Conservation (phyloP, 1,140 invertebrate species). For the Andrena cerasifolii region DNA sequence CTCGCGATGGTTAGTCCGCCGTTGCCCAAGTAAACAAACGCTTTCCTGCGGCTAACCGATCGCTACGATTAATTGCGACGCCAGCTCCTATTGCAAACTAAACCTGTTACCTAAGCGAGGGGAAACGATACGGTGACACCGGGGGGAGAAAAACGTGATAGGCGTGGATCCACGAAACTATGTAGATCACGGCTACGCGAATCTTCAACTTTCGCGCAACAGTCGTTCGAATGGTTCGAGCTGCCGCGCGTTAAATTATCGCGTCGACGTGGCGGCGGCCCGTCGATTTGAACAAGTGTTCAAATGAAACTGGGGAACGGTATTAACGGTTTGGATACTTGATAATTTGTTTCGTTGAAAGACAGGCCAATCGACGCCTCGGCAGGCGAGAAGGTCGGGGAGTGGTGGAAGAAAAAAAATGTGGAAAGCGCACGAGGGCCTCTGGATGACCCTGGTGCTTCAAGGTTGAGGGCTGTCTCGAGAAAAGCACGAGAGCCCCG, state of each 20-base stretch:
- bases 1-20: constrained; percentile 1
- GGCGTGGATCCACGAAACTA: not conserved
- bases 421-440: not conserved
- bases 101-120: not conserved
- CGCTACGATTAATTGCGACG: constrained; percentile 48
- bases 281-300: too few relatives aligned
- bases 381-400: not conserved
- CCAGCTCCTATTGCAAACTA: constrained; percentile 39
- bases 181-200: too few relatives aligned
- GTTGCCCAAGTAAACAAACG: constrained; percentile 24
- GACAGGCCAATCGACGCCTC: too few relatives aligned
- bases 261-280: too few relatives aligned
- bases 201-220: too few relatives aligned
- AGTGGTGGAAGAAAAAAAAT: not conserved
- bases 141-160: not conserved
- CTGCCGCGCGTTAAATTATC: too few relatives aligned
- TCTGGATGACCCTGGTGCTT: constrained; percentile 41
- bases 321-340: too few relatives aligned
- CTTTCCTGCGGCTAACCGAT: constrained; percentile 15
- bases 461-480: constrained; percentile 13
- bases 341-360: too few relatives aligned
- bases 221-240: too few relatives aligned
- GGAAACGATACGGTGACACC: not conserved
- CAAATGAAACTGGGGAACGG: too few relatives aligned
- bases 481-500: constrained; percentile 19